These are phyloP conservation scores for Campylorhamphus procurvoides DNA, from an alignment of 2,113 vertebrate genomes.

Conservation along the genomic window DNA sequence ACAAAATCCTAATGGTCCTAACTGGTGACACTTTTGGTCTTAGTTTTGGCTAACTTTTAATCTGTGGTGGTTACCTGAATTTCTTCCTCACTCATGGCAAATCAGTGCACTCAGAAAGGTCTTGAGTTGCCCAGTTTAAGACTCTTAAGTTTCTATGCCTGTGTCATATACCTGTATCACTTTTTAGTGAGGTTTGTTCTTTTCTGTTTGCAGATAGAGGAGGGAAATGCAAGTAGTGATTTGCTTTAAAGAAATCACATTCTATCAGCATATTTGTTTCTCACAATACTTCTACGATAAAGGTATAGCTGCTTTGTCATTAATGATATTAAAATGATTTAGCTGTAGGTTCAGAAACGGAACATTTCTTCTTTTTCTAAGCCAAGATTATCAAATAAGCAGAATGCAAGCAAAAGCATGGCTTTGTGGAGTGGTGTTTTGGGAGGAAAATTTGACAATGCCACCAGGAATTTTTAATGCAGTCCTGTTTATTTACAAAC, in stretches of 20 bases:
- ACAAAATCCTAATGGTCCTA: neutral
- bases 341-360: neutral
- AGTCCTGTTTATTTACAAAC: slow-evolving; percentile 34
- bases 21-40: neutral
- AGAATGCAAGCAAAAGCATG: neutral
- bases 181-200: neutral
- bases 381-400: neutral
- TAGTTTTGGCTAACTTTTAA: neutral
- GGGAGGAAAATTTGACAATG: neutral
- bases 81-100: neutral
- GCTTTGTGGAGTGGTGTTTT: neutral
- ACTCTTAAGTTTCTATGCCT: neutral
- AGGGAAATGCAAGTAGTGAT: neutral
- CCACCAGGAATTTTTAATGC: neutral
- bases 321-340: neutral
- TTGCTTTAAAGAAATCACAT: neutral
- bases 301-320: neutral
- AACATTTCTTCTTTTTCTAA: neutral
- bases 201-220: neutral
- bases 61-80: neutral
- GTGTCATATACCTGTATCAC: neutral
- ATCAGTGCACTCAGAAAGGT: neutral
- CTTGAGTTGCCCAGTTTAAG: neutral
- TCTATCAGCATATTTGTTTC: neutral
- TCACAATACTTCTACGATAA: neutral